A percentile compares a stretch with the other conserved stretches of the same genome.
Conservation (phyloP, 2,888 invertebrate species). For the Urechis unicinctus region DNA sequence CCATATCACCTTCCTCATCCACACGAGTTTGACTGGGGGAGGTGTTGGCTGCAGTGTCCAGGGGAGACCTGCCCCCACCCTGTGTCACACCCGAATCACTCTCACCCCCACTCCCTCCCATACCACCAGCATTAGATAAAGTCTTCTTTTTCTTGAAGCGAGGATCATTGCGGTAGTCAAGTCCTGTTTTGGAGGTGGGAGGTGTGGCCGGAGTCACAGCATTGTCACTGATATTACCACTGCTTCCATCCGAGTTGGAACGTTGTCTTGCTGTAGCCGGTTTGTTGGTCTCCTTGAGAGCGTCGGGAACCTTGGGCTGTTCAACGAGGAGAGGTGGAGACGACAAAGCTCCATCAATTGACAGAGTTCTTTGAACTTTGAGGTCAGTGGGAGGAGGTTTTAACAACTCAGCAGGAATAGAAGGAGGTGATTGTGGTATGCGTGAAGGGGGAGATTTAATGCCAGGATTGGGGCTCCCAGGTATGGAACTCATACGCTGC, state of each 20-base stretch:
- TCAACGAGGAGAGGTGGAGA: not conserved
- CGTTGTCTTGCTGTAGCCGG: not conserved
- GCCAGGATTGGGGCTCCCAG: not conserved
- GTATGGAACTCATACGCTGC: not conserved
- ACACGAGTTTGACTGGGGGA: too few species aligned
- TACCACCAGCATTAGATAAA: not conserved
- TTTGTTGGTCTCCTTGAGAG: not conserved
- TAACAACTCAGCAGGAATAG: not conserved
- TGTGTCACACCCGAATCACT: too few species aligned
- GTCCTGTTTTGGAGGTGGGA: slow-evolving; percentile 6
- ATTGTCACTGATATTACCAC: not conserved
- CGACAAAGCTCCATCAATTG: too few species aligned
- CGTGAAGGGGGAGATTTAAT: not conserved
- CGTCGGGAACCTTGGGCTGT: too few species aligned
- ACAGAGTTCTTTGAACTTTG: not conserved
- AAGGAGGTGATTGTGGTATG: not conserved
- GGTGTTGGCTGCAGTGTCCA: too few species aligned
- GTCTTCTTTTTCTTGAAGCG: slow-evolving; percentile 16
- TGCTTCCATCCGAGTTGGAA: not conserved
- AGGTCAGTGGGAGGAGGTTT: not conserved
- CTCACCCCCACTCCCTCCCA: too few species aligned
- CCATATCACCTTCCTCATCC: not conserved
- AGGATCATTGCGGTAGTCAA: slow-evolving; percentile 17
- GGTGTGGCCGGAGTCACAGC: too few species aligned
- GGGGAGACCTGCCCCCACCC: too few species aligned